These are phyloP conservation scores for Silurus glanis DNA, from an alignment of 2,113 vertebrate genomes.

Conservation along the genomic window DNA sequence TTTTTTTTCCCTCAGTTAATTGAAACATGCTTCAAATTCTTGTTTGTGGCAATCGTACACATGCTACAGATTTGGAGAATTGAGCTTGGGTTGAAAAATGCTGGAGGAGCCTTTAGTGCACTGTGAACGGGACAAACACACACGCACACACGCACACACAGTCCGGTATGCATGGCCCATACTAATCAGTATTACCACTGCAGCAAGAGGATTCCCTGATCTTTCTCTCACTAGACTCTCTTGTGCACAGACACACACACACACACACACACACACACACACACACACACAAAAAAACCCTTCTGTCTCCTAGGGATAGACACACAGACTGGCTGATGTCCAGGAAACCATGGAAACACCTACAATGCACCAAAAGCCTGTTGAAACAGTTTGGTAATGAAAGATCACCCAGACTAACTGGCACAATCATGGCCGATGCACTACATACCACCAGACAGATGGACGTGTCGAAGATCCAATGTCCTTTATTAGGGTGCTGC, in stretches of 20 bases:
- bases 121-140: neutral
- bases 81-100: neutral
- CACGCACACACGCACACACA: neutral
- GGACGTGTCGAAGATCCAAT: neutral
- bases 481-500: neutral
- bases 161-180: conserved; percentile 32
- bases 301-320: conserved; percentile 44
- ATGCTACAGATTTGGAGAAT: neutral
- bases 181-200: conserved; percentile 49
- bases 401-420: neutral
- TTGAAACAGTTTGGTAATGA: conserved; percentile 31
- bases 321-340: conserved; percentile 47
- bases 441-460: neutral
- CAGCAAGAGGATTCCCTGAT: conserved; percentile 54
- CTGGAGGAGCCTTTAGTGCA: neutral
- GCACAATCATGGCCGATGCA: neutral
- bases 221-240: conserved; percentile 27
- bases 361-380: conserved; percentile 55
- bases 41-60: neutral
- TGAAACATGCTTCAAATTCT: neutral
- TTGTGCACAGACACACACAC: conserved; percentile 25
- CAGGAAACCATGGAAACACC: conserved; percentile 53
- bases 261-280: conserved; percentile 31
- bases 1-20: neutral
- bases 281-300: conserved; percentile 32